Base-by-base conservation (phyloP, 2,888 invertebrate species). In the Cheilosia variabilis region DNA sequence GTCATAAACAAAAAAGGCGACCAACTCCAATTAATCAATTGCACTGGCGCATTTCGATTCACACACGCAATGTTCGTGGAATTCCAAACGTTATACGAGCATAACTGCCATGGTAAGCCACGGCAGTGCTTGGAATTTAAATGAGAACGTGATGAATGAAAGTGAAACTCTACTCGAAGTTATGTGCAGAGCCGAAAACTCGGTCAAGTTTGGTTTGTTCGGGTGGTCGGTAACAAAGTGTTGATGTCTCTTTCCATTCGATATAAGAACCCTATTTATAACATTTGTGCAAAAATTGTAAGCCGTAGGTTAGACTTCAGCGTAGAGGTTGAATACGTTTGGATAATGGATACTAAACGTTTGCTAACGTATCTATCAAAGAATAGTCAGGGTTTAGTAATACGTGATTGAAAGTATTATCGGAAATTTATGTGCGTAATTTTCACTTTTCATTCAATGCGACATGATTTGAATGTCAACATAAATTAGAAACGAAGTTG, bases 361-460 rank as follows among this genome's bases (percentile, higher is more conserved):
- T 65, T 60, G 57, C 17, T 58, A 43, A 37, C 45, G 27, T 52
- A 17, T 43, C 13, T 13, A 53, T 63, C 7, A 15, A 15, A 37
- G 24, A 43, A 17, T 47, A 22, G 34, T 58, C 43, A 62, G 57
- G 55, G 60, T 66, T 68, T 2, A 41, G 34, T 45, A 22, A 50
- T 81, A 81, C 81, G 81, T 81, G 81, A 63, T 76, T 76, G 76
- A 81, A 81, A 81, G 81, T 80, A 41, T 52, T 69, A 13, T 60
- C 73, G 62, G 52, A 66, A 27, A 27, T 72, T 65, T 78, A 52
- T 58, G 24, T 58, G 78, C 15, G 58, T 71, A 72, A 31, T 80
- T 80, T 81, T 81, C 69, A 75, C 75, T 76, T 81, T 81, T 76
- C 57, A 58, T 80, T 68, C 10, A 27, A 63, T 43, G 47, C 19